Evolutionary conservation across 2,113 vertebrate species (phyloP), one percentile per base, ranked within the genome.

Genomic region (Rhinogobius similis): DNA sequence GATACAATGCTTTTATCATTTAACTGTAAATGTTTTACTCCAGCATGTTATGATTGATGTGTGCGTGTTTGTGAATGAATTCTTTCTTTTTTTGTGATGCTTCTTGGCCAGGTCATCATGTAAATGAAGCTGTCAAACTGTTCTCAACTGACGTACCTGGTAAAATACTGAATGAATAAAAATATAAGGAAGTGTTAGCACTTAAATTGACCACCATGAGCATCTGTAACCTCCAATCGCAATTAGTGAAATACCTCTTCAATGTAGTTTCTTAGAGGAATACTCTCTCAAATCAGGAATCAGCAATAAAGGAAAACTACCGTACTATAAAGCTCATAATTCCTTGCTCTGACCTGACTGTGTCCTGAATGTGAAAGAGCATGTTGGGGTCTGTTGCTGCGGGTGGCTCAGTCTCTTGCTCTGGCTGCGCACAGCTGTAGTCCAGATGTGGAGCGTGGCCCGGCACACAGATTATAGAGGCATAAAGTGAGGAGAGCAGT

Each of bases 381-480:
- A 61, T 58, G 26, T 18, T 0, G 56, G n/a, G n/a, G 43, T 72
- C 18, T 63, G 62, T 41, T 63, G 68, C 77, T 52, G 39, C 63
- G 67, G 82, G 75, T 68, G 67, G 75, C 70, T 65, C 26, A 5
- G 46, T 83, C 29, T 79, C 52, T 69, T 64, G 75, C 67, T 64
- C 4, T 52, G 83, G 5, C 38, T 73, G 73, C 67, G 53, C 79
- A 78, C 70, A 72, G 73, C 76, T 82, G 79, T 78, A 81, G 80
- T 66, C 82, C 86, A 88, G 86, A 86, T 90, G 85, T 84, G 76
- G 63, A 86, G 79, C 78, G 72, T 58, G 70, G 77, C 75, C 66
- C 78, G 68, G 64, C 65, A 74, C 82, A 85, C 72, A 90, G 87
- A 90, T 89, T 87, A 88, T 77, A 80, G 66, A 72, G 69, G 77